phyloP scores from a whole-genome alignment of 2,113 vertebrate genomes.

The Lophura nycthemera region DNA sequence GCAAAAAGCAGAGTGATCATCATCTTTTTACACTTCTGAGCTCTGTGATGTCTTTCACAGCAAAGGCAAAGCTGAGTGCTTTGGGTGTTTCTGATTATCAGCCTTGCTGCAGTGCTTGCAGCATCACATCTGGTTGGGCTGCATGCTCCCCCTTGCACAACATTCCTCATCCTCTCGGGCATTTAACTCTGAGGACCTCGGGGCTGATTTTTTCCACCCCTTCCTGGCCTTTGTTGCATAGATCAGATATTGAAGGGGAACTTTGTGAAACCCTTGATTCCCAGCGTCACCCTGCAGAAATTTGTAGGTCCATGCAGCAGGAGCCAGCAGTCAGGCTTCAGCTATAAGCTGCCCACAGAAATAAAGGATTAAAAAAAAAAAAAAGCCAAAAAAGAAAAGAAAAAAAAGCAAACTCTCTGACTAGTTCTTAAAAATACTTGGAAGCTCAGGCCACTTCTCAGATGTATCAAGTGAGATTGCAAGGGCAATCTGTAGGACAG shows the following conservation, averaged over 20 bases:
- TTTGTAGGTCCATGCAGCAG: not conserved
- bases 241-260: not conserved
- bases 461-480: not conserved
- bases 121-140: not conserved
- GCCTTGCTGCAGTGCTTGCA: not conserved
- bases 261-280: not conserved
- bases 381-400: not conserved
- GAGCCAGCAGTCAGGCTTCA: not conserved
- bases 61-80: accelerated
- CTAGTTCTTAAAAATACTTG: not conserved
- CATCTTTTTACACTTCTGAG: accelerated
- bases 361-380: not conserved
- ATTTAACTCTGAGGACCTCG: not conserved
- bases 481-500: not conserved
- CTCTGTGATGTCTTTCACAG: not conserved
- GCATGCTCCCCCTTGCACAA: not conserved
- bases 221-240: conserved; percentile 8
- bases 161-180: not conserved
- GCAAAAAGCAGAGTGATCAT: not conserved
- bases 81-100: not conserved
- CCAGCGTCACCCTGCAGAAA: not conserved
- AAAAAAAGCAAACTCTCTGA: not conserved
- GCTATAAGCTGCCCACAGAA: not conserved
- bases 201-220: not conserved
- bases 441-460: not conserved